These are phyloP conservation scores for Troides oblongomaculatus DNA, from an alignment of 2,888 invertebrate genomes.

Conservation along the genomic window DNA sequence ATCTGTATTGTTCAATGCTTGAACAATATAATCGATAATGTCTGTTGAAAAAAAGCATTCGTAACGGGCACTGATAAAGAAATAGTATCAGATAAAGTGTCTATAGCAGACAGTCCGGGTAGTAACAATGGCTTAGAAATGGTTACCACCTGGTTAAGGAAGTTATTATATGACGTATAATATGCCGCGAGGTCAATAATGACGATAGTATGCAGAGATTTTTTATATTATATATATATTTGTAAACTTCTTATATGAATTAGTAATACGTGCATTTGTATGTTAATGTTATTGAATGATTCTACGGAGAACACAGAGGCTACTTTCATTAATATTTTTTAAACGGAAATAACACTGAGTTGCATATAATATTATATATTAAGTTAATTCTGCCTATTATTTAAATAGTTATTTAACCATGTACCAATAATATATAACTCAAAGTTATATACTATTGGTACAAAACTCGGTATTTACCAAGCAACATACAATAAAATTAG, in stretches of 20 bases:
- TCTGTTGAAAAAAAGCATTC: constrained; percentile 11
- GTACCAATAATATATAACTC: too few relatives aligned
- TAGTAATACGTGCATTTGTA: neutral
- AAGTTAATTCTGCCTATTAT: too few relatives aligned
- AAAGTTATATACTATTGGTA: too few relatives aligned
- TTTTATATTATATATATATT: constrained; percentile 5
- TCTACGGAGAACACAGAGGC: neutral
- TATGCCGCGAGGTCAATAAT: constrained; percentile 16
- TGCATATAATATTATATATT: too few relatives aligned
- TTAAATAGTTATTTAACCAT: too few relatives aligned
- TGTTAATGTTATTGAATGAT: neutral
- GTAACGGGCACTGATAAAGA: constrained; percentile 11
- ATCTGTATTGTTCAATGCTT: constrained; percentile 15
- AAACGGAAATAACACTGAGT: too few relatives aligned
- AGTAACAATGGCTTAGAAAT: constrained; percentile 23
- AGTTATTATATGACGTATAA: constrained; percentile 17
- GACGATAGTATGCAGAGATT: constrained; percentile 16
- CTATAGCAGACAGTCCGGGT: constrained; percentile 16
- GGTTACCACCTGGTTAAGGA: constrained; percentile 17
- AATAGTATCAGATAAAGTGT: constrained; percentile 22
- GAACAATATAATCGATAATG: constrained; percentile 12
- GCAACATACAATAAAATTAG: too few relatives aligned
- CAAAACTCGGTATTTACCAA: too few relatives aligned
- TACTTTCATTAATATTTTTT: too few relatives aligned
- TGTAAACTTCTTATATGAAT: neutral